Evolutionary conservation across 64 coral and sea anemone genomes (phyloP), one percentile per base, ranked within the genome.

Genomic region (Pachyseris speciosa): DNA sequence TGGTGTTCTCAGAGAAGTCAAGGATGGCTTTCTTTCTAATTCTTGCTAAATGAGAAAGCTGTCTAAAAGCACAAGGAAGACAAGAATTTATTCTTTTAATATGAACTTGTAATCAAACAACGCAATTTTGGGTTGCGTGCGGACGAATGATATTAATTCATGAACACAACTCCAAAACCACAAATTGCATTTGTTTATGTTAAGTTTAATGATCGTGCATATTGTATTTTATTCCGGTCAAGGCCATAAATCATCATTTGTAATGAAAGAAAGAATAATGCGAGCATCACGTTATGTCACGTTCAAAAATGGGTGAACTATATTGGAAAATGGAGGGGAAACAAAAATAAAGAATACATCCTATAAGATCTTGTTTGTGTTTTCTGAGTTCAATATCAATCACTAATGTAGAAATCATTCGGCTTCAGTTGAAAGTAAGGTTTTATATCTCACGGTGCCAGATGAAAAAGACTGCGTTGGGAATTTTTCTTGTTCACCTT

Each of bases 131-230:
- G 53, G 33, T 81, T 81, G 77, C 77, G 77, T 81, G 77, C 77
- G 48, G 19, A 61, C 19, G 29, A 81, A 3, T 40, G 77, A 81
- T 81, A 61, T 81, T 61, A 81, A 38, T 61, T 61, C 77, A 61
- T 60, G 77, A 81, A 61, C 36, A 37, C 53, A 60, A 60, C 75
- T 61, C 53, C 29, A 61, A 81, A 81, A 81, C 53, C 77, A 22
- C 77, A 81, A 81, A 81, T 81, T 81, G 77, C 77, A 61, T 81
- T 81, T 81, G 77, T 61, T 81, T 81, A 81, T 81, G 77, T 61
- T n/a, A 81, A 81, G 77, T 81, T 81, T 81, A 81, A 81, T 52
- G 77, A 81, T 60, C 53, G 52, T 17, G 34, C 51, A 40, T 81
- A 81, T 81, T 81, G 77, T 81, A n/a, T 61, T 81, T 81, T 60